Base-by-base conservation (phyloP, 2,797 vertebrate genomes). In the Poliocrania exsul region DNA sequence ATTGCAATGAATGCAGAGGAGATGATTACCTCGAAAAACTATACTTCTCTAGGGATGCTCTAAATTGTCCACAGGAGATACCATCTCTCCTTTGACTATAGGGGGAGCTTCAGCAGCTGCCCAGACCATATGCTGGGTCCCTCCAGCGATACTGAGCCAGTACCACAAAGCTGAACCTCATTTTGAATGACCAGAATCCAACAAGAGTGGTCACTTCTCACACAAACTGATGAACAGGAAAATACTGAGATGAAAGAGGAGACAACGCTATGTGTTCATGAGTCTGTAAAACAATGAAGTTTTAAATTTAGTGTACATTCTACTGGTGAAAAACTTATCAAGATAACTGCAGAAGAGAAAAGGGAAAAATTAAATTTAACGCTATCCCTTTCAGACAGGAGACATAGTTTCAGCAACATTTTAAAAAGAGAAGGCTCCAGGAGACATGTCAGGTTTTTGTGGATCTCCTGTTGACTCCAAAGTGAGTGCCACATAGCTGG, bases 381-480 rank as follows among this genome's bases (percentile, higher is more conserved):
- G 6, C 3, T 17, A 60, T 21, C 35, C 3, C 7, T 72, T 69
- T 88, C 60, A 80, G n/a, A 31, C 15, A 61, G 25, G 13, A 79
- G 46, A 21, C 4, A 61, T 10, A 20, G 15, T 70, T 50, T 81
- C n/a, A 51, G 49, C 1, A 20, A 56, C 1, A 3, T 81, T 84
- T 58, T 51, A 42, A 73, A 90, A 93, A 26, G 19, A 71, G 58
- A 90, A 84, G 56, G 20, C 67, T 88, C 47, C 46, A 26, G 66
- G 38, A 0, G 0, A 61, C 23, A 18, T 5, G 4, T n/a, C 53
- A 87, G 29, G 0, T 28, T 86, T 85, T 73, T 88, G 21, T 70
- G n/a, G 65, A 71, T 57, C 49, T 70, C 11, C 53, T 86, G 53
- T 85, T 74, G 60, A 57, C n/a, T 64, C 69, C n/a, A 80, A 60